Evolutionary conservation across 2,113 vertebrate genomes (phyloP).

Genomic region (Balaenoptera acutorostrata): DNA sequence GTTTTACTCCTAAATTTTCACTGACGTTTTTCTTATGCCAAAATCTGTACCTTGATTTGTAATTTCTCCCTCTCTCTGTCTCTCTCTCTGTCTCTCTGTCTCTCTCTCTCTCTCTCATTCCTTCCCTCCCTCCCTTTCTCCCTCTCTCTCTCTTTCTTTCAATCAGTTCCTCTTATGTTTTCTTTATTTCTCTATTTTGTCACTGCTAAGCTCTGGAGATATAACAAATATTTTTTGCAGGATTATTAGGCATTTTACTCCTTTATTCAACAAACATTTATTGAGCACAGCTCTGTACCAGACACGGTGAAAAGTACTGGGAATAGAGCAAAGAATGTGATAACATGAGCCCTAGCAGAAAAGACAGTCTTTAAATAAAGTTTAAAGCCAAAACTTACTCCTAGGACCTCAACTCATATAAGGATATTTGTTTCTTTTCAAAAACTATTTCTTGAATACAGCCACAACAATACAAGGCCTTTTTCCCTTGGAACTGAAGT

Average conservation of each 20-base stretch:
- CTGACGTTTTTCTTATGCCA: neutral
- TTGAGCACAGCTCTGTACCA: neutral
- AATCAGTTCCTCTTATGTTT: neutral
- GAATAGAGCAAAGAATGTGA: neutral
- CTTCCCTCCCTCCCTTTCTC: rapidly evolving
- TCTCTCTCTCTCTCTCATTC: no score
- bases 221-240: neutral
- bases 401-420: neutral
- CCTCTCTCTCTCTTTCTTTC: neutral
- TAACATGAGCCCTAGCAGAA: neutral
- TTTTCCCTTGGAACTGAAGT: neutral
- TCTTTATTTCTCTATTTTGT: neutral
- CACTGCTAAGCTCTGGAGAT: neutral
- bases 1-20: neutral
- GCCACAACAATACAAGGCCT: neutral
- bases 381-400: neutral
- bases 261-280: neutral
- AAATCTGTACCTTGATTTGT: neutral
- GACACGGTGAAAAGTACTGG: neutral
- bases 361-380: neutral
- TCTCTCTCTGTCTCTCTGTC: neutral
- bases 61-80: no score
- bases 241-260: neutral
- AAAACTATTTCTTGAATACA: neutral
- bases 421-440: neutral